phyloP scores from a whole-genome alignment of 2,888 invertebrate genomes.

The Incurvaria masculella region DNA sequence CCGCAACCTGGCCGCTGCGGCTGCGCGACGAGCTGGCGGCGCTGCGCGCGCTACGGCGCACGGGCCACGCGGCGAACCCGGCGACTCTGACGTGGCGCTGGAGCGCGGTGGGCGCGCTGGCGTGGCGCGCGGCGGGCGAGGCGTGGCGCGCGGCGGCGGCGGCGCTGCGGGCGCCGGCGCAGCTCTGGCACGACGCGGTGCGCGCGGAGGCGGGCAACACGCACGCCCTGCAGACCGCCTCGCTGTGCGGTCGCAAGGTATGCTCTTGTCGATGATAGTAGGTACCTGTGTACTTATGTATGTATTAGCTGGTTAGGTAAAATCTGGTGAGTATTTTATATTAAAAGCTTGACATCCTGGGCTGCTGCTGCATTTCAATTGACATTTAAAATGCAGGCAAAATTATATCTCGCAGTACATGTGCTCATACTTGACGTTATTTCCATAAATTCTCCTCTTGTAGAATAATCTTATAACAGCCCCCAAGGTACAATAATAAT shows the following conservation, averaged over 20 bases:
- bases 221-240: constrained; percentile 59
- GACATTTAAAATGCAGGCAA: too few relatives aligned
- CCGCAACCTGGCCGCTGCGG: constrained; percentile 30
- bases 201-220: constrained; percentile 52
- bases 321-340: too few relatives aligned
- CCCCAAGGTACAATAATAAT: too few relatives aligned
- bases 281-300: constrained; percentile 1
- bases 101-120: constrained; percentile 37
- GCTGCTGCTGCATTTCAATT: too few relatives aligned
- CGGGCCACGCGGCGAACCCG: constrained; percentile 30
- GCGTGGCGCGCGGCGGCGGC: constrained; percentile 31
- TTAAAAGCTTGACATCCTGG: too few relatives aligned
- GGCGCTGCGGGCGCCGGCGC: constrained; percentile 36
- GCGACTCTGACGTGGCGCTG: constrained; percentile 44
- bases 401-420: too few relatives aligned
- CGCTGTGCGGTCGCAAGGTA: constrained; percentile 66
- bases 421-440: too few relatives aligned
- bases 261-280: constrained; percentile 4
- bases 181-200: constrained; percentile 56
- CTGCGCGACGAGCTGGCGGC: constrained; percentile 35
- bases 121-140: constrained; percentile 33
- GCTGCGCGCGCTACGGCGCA: constrained; percentile 30
- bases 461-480: too few relatives aligned
- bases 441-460: too few relatives aligned
- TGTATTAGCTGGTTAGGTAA: too few relatives aligned